Evolutionary conservation across 2,888 invertebrate genomes (phyloP), one percentile per base, ranked within the genome.

Genomic region (Pseudococcus jackbeardsleyi): DNA sequence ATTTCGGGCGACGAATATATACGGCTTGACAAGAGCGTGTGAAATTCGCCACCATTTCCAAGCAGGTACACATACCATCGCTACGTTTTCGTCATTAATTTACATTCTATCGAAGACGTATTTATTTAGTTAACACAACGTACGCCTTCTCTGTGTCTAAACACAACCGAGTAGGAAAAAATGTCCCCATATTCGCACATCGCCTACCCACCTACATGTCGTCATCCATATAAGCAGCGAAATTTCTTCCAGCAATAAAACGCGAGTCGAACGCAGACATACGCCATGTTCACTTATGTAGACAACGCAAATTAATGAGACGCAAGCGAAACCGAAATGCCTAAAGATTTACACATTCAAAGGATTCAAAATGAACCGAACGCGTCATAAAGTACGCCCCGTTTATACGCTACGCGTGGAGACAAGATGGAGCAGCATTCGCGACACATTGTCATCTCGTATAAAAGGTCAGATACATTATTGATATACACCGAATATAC

Each of bases 81-180:
- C 33, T 33, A 72, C 68, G 26, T 72, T 72, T 72, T 72, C 68
- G 33, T 72, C 68, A 72, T 72, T 72, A 72, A 72, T 72, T 72
- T 72, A 72, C 68, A 72, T 72, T 72, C 68, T 72, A 72, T 72
- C 68, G 68, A 72, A 72, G 68, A 72, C 68, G 33, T 33, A 33
- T 72, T 72, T 72, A 72, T 72, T 72, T 72, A 72, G 68, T 72
- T 72, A 72, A 26, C 68, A 7, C 33, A 26, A 72, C 26, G 68
- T 72, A 26, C 26, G 6, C 26, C 15, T 15, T 33, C 68, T 17
- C 26, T 33, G 1, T 33, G 26, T 26, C 68, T 72, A 11, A 72
- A 33, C 22, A 33, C 5, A 54, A 54, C 54, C 12, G 2, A 54
- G 0, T 17, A 19, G 68, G 12, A 33, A 72, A 26, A 72, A 26